Base-by-base conservation (phyloP, 2,113 vertebrate genomes). In the Zosterops borbonicus region DNA sequence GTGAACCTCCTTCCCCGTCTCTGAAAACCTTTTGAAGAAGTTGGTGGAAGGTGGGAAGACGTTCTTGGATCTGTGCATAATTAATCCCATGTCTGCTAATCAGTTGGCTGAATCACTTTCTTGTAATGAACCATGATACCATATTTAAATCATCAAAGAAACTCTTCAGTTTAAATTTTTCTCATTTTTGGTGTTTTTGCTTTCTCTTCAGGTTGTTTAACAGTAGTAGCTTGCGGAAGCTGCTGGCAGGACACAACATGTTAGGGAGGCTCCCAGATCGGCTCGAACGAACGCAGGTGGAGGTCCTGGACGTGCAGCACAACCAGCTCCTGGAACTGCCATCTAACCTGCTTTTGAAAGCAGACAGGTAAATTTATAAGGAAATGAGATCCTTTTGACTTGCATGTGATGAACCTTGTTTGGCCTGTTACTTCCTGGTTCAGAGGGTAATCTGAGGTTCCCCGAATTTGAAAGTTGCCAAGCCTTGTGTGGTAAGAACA, bases 241-340 rank as follows among this genome's bases (percentile, higher is more conserved):
- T 99, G n/a, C 98, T 99, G 90, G 98, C 97, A 5, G 99, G 99
- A 93, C 98, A 99, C 87, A 99, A 99, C 97, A 95, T 97, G 96
- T 96, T 99, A 90, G 97, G 97, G 84, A 98, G 98, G 91, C 98
- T 99, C 31, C 99, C 99, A 6, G 99, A 99, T 75, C 97, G 98
- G 46, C 98, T 99, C 2, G 99, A 99, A 85, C 97, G 98, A 87
- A 99, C 96, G 2, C 98, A 98, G 5, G 98, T 99, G 96, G 99
- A 99, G 93, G 98, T 99, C 92, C 93, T 99, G 65, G 99, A 99
- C 0, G 96, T 99, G 39, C 99, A 99, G 49, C 99, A 99, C 97
- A 99, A 99, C 98, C 99, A 99, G 94, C 98, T 99, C 21, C 78
- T 97, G 39, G 99, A 99, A 97, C 98, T 99, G 73, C 99, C 99